These are phyloP conservation scores for Dissostichus mawsoni DNA, from an alignment of 2,113 vertebrate genomes.

Conservation along the genomic window DNA sequence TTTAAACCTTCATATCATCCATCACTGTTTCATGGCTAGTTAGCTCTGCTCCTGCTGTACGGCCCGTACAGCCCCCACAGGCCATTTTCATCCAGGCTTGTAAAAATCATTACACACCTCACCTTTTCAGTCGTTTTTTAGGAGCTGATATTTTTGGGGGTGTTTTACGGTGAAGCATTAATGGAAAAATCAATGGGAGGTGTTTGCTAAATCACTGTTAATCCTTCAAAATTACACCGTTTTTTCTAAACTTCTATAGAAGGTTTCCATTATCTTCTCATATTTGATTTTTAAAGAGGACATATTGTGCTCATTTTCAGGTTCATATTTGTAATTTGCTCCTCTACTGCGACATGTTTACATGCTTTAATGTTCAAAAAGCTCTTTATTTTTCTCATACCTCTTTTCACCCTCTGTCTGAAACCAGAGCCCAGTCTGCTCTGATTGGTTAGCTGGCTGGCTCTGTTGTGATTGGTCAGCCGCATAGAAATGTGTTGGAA, in stretches of 20 bases:
- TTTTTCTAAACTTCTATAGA: constrained; percentile 14
- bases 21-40: constrained; percentile 74
- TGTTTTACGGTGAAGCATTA: neutral
- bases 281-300: constrained; percentile 1
- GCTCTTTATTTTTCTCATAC: no score
- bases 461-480: no score
- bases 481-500: no score
- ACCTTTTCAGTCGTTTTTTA: constrained; percentile 11
- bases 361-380: no score
- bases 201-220: neutral
- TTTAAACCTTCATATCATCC: constrained; percentile 62
- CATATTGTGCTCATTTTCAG: no score
- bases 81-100: constrained; percentile 45
- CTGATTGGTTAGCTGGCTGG: no score
- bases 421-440: no score
- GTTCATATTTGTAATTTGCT: no score
- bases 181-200: neutral
- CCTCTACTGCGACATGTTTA: no score
- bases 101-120: constrained; percentile 58
- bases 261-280: constrained; percentile 3
- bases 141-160: neutral
- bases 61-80: constrained; percentile 48
- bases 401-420: no score
- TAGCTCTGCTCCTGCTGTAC: constrained; percentile 61
- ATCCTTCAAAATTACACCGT: neutral